Percentiles rank a stretch among this genome's conserved stretches.
phyloP scores from a whole-genome alignment of 2,113 vertebrate species.

The Apteryx owenii region DNA sequence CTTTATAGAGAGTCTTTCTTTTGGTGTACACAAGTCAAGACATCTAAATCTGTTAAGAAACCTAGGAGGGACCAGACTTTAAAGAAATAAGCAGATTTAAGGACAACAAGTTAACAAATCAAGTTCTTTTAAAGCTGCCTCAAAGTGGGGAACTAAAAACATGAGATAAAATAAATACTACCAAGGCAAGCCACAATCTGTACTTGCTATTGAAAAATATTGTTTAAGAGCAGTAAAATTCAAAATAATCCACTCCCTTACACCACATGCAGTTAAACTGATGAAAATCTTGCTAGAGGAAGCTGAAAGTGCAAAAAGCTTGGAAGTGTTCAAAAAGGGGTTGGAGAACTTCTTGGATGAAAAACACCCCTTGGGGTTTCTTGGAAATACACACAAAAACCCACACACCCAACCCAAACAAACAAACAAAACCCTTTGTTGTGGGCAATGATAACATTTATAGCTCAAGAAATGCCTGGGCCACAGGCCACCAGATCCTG shows the following conservation, averaged over 20 bases:
- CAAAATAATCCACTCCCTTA: neutral
- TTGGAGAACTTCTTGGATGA: neutral
- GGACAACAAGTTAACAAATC: conserved; percentile 6
- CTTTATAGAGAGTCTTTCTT: conserved; percentile 17
- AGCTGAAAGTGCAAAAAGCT: neutral
- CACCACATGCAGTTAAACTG: neutral
- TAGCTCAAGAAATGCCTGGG: neutral
- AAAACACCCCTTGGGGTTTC: neutral
- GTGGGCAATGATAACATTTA: neutral
- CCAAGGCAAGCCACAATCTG: neutral
- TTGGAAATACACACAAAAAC: neutral
- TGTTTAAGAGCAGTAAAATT: neutral
- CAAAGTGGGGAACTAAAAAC: conserved; percentile 15
- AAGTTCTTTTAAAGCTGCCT: conserved; percentile 22
- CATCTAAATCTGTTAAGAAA: conserved; percentile 14
- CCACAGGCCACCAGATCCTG: neutral
- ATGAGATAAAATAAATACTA: neutral
- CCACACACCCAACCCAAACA: neutral
- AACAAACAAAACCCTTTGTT: neutral
- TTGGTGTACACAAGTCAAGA: conserved; percentile 35
- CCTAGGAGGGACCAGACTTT: neutral
- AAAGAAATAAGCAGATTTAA: conserved; percentile 20
- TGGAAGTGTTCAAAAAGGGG: neutral
- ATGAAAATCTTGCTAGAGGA: neutral
- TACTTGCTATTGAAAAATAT: neutral